Percentiles rank a stretch among this genome's conserved stretches.
Conservation (phyloP, 2,888 invertebrate species). For the Antitype chi region DNA sequence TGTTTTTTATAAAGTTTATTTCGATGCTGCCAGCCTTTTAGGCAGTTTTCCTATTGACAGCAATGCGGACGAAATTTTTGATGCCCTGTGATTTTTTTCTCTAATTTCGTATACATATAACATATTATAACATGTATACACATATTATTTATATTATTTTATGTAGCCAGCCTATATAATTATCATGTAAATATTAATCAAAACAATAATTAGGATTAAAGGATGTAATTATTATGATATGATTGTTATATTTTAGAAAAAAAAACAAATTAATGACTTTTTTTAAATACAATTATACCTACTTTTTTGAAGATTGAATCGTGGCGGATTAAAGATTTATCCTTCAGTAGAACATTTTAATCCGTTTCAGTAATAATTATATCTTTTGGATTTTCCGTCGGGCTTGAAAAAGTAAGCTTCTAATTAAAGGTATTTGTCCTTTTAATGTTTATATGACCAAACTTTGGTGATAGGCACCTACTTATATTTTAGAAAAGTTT, state of each 20-base stretch:
- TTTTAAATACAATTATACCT: background rate
- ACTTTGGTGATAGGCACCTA: background rate
- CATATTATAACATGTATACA: too few relatives aligned
- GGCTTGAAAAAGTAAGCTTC: background rate
- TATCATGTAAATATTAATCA: too few relatives aligned
- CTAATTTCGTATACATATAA: too few relatives aligned
- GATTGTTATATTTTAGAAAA: background rate
- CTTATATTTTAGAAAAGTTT: background rate
- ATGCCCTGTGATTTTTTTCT: too few relatives aligned
- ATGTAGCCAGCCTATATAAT: too few relatives aligned
- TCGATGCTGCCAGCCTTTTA: background rate
- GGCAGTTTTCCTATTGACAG: too few relatives aligned
- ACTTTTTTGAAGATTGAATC: background rate
- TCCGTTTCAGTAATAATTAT: background rate
- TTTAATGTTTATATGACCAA: background rate
- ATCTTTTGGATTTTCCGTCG: constrained; percentile 3
- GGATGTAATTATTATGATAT: too few relatives aligned
- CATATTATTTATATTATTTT: too few relatives aligned
- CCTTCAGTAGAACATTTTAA: background rate
- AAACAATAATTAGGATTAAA: too few relatives aligned
- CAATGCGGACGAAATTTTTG: too few relatives aligned
- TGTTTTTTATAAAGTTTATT: background rate
- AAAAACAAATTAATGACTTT: background rate
- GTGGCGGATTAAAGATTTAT: too few relatives aligned
- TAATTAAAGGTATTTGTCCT: background rate